Conservation (phyloP, 1,140 invertebrate species). For the Propsilocerus akamusi region DNA sequence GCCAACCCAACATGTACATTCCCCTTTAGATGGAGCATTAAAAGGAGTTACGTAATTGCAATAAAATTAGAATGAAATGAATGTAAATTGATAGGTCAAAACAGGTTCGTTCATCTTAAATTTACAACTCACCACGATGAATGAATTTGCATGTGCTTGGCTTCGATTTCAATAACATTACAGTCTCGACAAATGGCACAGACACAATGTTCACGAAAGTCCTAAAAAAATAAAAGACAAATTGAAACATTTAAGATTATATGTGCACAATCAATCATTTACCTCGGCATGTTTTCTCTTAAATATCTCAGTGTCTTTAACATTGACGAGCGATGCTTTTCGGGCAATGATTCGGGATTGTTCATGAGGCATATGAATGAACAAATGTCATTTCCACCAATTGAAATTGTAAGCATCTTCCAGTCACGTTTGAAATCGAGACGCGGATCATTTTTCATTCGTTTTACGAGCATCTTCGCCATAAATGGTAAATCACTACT, state of each 20-base stretch:
- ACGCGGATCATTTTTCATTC: conserved; percentile 39
- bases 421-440: conserved; percentile 48
- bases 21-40: background rate
- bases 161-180: background rate
- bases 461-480: conserved; percentile 42
- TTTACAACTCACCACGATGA: conserved; percentile 5
- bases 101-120: too few species aligned
- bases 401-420: conserved; percentile 64
- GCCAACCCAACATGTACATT: conserved; percentile 4
- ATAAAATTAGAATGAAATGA: background rate
- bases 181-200: conserved; percentile 19
- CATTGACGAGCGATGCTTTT: conserved; percentile 41
- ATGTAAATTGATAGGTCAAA: too few species aligned
- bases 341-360: conserved; percentile 31
- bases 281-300: conserved; percentile 35
- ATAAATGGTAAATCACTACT: conserved; percentile 34
- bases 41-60: background rate
- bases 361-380: conserved; percentile 49
- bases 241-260: background rate
- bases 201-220: conserved; percentile 60
- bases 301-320: conserved; percentile 44
- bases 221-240: conserved; percentile 15
- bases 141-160: conserved; percentile 2
- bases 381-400: conserved; percentile 62
- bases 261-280: background rate